Evolutionary conservation across 2,888 invertebrate species (phyloP).

Genomic region (Hoplodrina ambigua): DNA sequence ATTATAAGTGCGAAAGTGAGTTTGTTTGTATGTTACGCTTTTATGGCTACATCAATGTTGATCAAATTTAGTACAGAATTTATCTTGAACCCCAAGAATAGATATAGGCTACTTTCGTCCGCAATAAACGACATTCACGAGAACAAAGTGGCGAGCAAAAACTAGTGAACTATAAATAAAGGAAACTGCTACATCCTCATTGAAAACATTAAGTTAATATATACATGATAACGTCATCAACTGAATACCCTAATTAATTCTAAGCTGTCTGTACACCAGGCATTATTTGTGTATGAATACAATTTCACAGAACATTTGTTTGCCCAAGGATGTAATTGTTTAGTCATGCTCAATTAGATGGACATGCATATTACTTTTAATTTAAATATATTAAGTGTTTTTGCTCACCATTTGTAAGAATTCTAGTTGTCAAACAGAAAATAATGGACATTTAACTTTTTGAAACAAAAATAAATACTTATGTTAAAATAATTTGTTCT

Average conservation of each 20-base stretch:
- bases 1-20: too few species aligned
- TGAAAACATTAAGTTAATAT: not conserved
- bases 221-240: not conserved
- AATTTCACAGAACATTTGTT: slow-evolving; percentile 26
- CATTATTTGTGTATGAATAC: slow-evolving; percentile 10
- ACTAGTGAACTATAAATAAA: too few species aligned
- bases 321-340: slow-evolving; percentile 32
- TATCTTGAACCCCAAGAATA: too few species aligned
- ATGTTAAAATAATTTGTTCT: not conserved
- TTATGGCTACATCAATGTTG: too few species aligned
- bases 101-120: too few species aligned
- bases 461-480: not conserved
- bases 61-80: too few species aligned
- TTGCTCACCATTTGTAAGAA: not conserved
- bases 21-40: too few species aligned
- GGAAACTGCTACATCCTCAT: too few species aligned
- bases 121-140: too few species aligned
- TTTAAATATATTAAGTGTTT: slow-evolving; percentile 47
- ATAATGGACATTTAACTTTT: not conserved
- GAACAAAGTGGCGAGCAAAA: too few species aligned
- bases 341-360: slow-evolving; percentile 33
- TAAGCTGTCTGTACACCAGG: not conserved
- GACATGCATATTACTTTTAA: slow-evolving; percentile 28
- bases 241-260: too few species aligned
- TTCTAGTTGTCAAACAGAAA: not conserved